Percentiles rank a stretch among this genome's conserved stretches.
Evolutionary conservation across 2,888 invertebrate species (phyloP).

Genomic region (Enoplolaimus lenunculus): DNA sequence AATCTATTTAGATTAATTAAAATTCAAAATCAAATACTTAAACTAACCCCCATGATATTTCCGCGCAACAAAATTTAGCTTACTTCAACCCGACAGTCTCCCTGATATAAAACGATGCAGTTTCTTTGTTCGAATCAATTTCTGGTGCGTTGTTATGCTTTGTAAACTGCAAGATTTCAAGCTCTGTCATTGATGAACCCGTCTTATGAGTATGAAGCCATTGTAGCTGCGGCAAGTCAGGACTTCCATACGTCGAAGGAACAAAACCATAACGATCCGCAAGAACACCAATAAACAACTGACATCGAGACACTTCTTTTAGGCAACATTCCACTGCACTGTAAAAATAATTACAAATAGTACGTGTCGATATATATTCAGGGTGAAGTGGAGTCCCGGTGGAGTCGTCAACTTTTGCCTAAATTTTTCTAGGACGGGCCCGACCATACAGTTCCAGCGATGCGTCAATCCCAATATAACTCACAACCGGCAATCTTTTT

Average conservation of each 20-base stretch:
- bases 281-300: conserved; percentile 44
- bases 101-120: neutral
- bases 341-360: conserved; percentile 27
- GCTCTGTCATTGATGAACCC: neutral
- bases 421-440: too few relatives aligned
- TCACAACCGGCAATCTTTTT: too few relatives aligned
- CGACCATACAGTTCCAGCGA: too few relatives aligned
- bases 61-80: too few relatives aligned
- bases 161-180: neutral
- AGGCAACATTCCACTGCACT: conserved; percentile 44
- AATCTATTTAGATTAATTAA: too few relatives aligned
- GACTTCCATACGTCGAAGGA: conserved; percentile 26
- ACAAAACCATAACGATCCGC: conserved; percentile 44
- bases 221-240: neutral
- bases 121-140: neutral
- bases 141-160: neutral
- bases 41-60: too few relatives aligned
- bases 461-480: too few relatives aligned
- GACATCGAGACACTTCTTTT: conserved; percentile 40
- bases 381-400: too few relatives aligned
- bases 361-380: too few relatives aligned
- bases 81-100: neutral
- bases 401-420: too few relatives aligned
- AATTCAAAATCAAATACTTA: too few relatives aligned
- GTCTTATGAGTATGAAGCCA: neutral